Evolutionary conservation across 2,113 vertebrate species (phyloP).

Genomic region (Brachypodius melanocephalos): DNA sequence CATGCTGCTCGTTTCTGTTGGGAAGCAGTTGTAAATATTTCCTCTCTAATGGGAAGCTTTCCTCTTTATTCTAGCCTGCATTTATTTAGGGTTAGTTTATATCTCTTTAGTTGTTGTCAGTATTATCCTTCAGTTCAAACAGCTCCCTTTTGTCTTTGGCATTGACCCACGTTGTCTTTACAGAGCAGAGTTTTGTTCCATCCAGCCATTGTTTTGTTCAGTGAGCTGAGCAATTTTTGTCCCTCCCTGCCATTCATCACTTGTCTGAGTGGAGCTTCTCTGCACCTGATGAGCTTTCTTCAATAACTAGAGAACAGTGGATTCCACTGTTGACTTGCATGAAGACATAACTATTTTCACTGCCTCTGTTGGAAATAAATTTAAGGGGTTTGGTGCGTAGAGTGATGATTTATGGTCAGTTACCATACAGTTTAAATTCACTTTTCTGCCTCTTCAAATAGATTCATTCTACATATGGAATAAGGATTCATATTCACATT

Average conservation of each 20-base stretch:
- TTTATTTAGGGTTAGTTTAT: background rate
- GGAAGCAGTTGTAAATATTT: background rate
- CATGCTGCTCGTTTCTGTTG: background rate
- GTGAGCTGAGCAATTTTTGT: background rate
- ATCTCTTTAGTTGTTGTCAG: background rate
- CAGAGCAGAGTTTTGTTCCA: background rate
- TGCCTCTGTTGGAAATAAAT: background rate
- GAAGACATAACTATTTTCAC: background rate
- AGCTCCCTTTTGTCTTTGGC: background rate
- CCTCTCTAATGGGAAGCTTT: background rate
- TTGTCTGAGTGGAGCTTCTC: background rate
- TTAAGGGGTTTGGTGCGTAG: background rate
- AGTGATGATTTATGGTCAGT: background rate
- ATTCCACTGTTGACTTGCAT: background rate
- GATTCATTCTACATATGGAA: background rate
- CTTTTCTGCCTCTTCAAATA: background rate
- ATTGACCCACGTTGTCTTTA: background rate
- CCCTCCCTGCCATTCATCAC: background rate
- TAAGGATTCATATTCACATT: background rate
- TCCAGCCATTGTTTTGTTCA: background rate
- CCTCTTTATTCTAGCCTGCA: background rate
- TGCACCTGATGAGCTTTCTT: background rate
- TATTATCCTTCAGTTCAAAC: background rate
- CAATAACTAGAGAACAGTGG: background rate
- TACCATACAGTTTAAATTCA: background rate